Conservation (phyloP, 2,888 invertebrate genomes). For the Amiota communis region DNA sequence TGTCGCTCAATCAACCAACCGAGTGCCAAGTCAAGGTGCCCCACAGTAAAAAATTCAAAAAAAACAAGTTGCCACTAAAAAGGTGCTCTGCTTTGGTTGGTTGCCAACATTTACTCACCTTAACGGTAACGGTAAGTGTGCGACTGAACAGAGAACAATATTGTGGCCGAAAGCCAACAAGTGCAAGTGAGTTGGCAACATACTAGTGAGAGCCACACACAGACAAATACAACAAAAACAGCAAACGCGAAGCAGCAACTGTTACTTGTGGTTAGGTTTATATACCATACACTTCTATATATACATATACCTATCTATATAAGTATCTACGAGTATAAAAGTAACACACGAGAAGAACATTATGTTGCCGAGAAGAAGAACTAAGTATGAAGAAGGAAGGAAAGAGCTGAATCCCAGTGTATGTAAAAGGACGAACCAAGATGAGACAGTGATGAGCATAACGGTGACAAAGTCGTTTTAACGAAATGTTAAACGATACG, state of each 20-base stretch:
- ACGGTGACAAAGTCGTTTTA: neutral
- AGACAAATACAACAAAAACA: conserved; percentile 56
- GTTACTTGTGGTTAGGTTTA: conserved; percentile 64
- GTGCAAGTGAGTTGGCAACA: conserved; percentile 40
- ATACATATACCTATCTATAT: conserved; percentile 11
- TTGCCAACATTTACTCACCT: conserved; percentile 72
- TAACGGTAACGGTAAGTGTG: conserved; percentile 55
- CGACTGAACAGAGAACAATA: conserved; percentile 50
- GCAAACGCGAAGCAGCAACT: conserved; percentile 53
- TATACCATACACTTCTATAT: conserved; percentile 16
- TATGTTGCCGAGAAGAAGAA: conserved; percentile 9
- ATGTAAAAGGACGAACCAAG: conserved; percentile 11
- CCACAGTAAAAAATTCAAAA: conserved; percentile 56
- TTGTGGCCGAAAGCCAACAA: conserved; percentile 17
- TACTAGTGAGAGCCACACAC: neutral
- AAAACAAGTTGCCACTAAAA: conserved; percentile 44
- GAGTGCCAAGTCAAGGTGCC: conserved; percentile 53
- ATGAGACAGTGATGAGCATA: conserved; percentile 24
- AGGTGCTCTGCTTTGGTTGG: conserved; percentile 71
- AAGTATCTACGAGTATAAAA: conserved; percentile 13
- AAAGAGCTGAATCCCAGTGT: too few species aligned
- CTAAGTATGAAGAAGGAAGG: neutral
- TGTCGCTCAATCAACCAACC: conserved; percentile 38
- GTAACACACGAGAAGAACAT: conserved; percentile 2
- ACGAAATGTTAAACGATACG: neutral